A percentile compares a stretch with the other conserved stretches of the same genome.
Evolutionary conservation across 2,797 vertebrate genomes (phyloP).

Genomic region (Enteromius paludinosus): DNA sequence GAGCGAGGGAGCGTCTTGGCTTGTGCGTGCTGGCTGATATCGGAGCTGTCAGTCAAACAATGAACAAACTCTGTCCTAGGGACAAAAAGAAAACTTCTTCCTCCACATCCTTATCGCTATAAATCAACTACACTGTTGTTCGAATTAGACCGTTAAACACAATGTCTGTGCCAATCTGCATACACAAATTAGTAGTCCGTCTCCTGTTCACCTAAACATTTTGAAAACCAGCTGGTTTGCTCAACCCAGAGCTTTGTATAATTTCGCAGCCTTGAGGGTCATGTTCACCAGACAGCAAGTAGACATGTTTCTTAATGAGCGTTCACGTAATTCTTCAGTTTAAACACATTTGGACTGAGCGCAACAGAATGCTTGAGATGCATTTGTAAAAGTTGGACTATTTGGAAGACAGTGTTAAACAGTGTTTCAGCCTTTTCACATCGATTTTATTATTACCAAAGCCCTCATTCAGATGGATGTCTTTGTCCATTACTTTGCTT

Average conservation of each 20-base stretch:
- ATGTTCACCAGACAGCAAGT: not conserved
- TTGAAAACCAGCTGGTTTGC: not conserved
- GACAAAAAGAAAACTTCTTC: conserved; percentile 45
- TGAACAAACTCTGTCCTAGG: conserved; percentile 43
- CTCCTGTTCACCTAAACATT: not conserved
- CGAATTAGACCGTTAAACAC: conserved; percentile 6
- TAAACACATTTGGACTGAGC: not conserved
- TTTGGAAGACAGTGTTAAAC: not conserved
- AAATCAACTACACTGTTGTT: conserved; percentile 27
- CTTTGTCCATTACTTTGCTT: not conserved
- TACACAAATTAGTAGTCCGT: not conserved
- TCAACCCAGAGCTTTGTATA: not conserved
- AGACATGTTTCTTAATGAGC: conserved; percentile 4
- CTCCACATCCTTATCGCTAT: conserved; percentile 7
- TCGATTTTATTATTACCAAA: not conserved
- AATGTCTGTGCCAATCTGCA: not conserved
- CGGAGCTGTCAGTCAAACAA: conserved; percentile 51
- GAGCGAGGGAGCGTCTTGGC: conserved; percentile 29
- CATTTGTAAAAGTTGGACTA: not conserved
- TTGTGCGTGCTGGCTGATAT: conserved; percentile 38
- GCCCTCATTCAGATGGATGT: not conserved
- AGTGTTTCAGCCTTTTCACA: not conserved
- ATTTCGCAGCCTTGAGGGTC: not conserved
- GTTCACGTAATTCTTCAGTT: not conserved
- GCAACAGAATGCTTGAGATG: not conserved